phyloP scores from a whole-genome alignment of 2,113 vertebrate genomes.

The Microtus richardsoni region DNA sequence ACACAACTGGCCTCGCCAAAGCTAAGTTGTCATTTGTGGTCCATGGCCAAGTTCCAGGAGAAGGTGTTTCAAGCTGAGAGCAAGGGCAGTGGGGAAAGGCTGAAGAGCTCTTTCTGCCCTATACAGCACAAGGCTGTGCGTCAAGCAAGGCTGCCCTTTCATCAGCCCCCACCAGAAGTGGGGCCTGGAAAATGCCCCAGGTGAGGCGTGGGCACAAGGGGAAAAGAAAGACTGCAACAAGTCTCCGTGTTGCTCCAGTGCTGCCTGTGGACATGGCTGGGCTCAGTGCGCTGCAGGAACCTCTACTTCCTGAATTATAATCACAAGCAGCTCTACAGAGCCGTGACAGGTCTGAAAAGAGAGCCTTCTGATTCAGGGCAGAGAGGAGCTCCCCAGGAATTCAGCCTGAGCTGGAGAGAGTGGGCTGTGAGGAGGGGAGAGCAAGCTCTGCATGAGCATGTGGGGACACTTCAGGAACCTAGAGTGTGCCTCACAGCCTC shows the following conservation, averaged over 20 bases:
- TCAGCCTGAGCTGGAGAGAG: accelerated
- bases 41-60: neutral
- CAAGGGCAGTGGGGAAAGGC: neutral
- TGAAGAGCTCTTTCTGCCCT: neutral
- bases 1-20: neutral
- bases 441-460: too few relatives aligned
- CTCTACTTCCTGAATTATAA: neutral
- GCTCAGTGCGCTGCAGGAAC: accelerated
- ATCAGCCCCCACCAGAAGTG: neutral
- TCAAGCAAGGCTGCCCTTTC: neutral
- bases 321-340: neutral
- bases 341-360: neutral
- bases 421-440: accelerated
- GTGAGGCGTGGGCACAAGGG: neutral
- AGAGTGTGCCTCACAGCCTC: neutral
- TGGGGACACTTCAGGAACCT: neutral
- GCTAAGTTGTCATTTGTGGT: neutral
- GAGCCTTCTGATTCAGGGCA: too few relatives aligned
- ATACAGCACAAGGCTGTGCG: neutral
- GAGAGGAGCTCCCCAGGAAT: neutral
- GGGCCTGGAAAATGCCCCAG: neutral
- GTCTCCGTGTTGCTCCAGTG: accelerated
- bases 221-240: neutral
- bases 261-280: neutral
- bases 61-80: neutral